phyloP scores from a whole-genome alignment of 2,113 vertebrate genomes.

The Menidia beryllina region DNA sequence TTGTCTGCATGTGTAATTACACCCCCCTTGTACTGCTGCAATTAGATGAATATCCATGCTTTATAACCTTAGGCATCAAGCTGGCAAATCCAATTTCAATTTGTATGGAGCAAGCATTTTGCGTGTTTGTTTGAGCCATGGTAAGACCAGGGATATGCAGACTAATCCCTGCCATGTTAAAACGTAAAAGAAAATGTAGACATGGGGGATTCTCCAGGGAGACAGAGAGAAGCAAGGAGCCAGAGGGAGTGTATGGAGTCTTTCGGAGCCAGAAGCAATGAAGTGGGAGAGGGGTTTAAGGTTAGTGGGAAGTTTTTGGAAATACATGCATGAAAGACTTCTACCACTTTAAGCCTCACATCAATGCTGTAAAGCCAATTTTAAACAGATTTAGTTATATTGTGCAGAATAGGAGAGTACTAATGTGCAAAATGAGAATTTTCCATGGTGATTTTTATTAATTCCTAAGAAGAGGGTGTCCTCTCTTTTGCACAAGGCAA shows the following conservation, averaged over 20 bases:
- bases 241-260: slow-evolving; percentile 59
- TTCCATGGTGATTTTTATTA: slow-evolving; percentile 33
- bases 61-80: slow-evolving; percentile 85
- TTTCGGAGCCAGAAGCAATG: slow-evolving; percentile 57
- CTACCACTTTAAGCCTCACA: slow-evolving; percentile 52
- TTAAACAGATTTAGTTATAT: slow-evolving; percentile 41
- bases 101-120: slow-evolving; percentile 82
- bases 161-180: slow-evolving; percentile 83
- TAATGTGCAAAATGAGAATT: slow-evolving; percentile 36
- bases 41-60: slow-evolving; percentile 86
- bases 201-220: slow-evolving; percentile 67
- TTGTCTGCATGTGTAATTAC: slow-evolving; percentile 84
- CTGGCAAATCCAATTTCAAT: slow-evolving; percentile 87
- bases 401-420: slow-evolving; percentile 25
- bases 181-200: slow-evolving; percentile 74
- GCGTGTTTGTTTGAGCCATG: slow-evolving; percentile 79
- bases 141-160: slow-evolving; percentile 80
- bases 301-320: slow-evolving; percentile 37
- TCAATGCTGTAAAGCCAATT: slow-evolving; percentile 49
- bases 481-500: not conserved
- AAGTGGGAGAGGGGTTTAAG: slow-evolving; percentile 67
- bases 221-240: slow-evolving; percentile 72
- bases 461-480: not conserved
- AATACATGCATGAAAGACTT: slow-evolving; percentile 35
- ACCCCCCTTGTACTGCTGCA: slow-evolving; percentile 81